phyloP scores from a whole-genome alignment of 2,888 invertebrate species.

The Molorchus minor region DNA sequence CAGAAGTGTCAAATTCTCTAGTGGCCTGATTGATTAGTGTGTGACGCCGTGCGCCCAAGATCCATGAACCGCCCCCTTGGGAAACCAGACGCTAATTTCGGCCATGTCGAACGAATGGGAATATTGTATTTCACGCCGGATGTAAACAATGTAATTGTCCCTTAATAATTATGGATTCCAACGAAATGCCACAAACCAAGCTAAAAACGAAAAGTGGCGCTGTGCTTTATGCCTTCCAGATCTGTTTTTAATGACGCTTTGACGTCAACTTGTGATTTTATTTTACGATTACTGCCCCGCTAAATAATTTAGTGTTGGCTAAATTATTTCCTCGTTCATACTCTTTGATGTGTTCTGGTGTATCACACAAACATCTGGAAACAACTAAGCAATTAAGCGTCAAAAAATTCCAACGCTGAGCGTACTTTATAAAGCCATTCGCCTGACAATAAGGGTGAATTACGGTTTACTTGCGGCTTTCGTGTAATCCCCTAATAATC shows the following conservation, averaged over 20 bases:
- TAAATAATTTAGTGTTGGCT: slow-evolving; percentile 50
- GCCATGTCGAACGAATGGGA: slow-evolving; percentile 24
- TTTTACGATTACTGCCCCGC: slow-evolving; percentile 48
- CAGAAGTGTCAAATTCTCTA: slow-evolving; percentile 31
- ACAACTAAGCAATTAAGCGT: slow-evolving; percentile 46
- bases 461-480: slow-evolving; percentile 32
- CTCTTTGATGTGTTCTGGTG: slow-evolving; percentile 46
- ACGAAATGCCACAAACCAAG: slow-evolving; percentile 1
- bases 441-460: slow-evolving; percentile 28
- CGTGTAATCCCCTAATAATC: slow-evolving; percentile 18
- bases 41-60: neutral
- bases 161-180: slow-evolving; percentile 14
- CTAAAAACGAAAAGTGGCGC: slow-evolving; percentile 8
- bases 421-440: slow-evolving; percentile 32
- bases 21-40: slow-evolving; percentile 24
- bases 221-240: slow-evolving; percentile 54
- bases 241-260: slow-evolving; percentile 54
- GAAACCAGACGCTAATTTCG: slow-evolving; percentile 23
- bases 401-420: slow-evolving; percentile 24
- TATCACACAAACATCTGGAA: slow-evolving; percentile 49
- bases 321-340: slow-evolving; percentile 52
- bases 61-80: neutral
- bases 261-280: slow-evolving; percentile 43
- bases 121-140: slow-evolving; percentile 27
- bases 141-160: slow-evolving; percentile 25